Conservation (phyloP, 2,113 vertebrate species). For the Odontesthes bonariensis region DNA sequence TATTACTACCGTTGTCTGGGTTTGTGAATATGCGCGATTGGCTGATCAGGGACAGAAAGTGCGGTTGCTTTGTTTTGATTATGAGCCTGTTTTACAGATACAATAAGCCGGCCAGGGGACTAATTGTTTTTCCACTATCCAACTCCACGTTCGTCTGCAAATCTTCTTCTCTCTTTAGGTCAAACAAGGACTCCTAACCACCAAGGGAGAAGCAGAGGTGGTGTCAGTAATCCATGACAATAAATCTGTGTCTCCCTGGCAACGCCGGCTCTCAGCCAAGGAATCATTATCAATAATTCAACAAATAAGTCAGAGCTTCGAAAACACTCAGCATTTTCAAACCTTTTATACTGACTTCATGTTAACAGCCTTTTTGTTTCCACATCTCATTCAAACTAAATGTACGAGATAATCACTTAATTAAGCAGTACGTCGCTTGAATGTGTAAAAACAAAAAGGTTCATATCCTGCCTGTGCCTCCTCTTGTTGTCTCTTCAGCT, state of each 20-base stretch:
- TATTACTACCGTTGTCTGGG: too few species aligned
- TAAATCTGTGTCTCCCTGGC: slow-evolving; percentile 19
- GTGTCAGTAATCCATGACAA: slow-evolving; percentile 27
- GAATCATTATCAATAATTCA: neutral
- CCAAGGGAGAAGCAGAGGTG: slow-evolving; percentile 12
- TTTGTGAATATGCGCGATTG: too few species aligned
- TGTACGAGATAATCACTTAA: too few species aligned
- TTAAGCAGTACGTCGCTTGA: too few species aligned
- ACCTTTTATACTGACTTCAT: neutral
- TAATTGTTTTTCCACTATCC: neutral
- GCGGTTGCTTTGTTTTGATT: too few species aligned
- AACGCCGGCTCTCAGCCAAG: slow-evolving; percentile 13
- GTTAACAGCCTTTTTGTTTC: too few species aligned
- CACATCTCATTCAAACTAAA: too few species aligned
- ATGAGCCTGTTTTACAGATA: too few species aligned
- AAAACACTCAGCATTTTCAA: neutral
- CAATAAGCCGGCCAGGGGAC: neutral
- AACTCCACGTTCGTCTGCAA: neutral
- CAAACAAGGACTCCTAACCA: neutral
- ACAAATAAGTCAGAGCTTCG: neutral
- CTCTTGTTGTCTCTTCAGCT: slow-evolving; percentile 96
- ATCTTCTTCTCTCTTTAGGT: slow-evolving; percentile 8
- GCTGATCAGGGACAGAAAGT: too few species aligned
- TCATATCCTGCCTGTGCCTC: slow-evolving; percentile 90
- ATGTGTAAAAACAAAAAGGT: neutral